phyloP scores from a whole-genome alignment of 2,888 invertebrate genomes.

The Zele albiditarsus region DNA sequence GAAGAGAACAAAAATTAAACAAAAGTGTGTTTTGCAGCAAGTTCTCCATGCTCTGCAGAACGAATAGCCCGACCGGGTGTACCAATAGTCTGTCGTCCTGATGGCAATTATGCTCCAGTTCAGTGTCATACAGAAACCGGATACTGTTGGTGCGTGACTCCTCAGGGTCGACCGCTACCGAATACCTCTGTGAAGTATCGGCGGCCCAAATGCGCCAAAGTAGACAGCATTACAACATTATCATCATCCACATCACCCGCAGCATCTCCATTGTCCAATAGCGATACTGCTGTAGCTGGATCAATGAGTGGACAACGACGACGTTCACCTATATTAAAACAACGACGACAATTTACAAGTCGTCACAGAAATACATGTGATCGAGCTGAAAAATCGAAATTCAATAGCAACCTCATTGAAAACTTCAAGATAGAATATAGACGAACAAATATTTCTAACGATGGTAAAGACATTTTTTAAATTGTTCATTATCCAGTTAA shows the following conservation, averaged over 20 bases:
- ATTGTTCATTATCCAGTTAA: slow-evolving; percentile 9
- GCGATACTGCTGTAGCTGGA: slow-evolving; percentile 49
- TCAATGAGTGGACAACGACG: slow-evolving; percentile 62
- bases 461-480: slow-evolving; percentile 56
- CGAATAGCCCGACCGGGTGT: slow-evolving; percentile 75
- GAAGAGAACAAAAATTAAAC: neutral
- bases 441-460: slow-evolving; percentile 65
- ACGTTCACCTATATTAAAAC: slow-evolving; percentile 62
- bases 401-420: slow-evolving; percentile 89
- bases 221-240: neutral
- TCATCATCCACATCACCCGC: slow-evolving; percentile 4
- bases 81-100: slow-evolving; percentile 86
- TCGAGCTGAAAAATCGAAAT: slow-evolving; percentile 82
- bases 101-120: slow-evolving; percentile 88
- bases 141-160: slow-evolving; percentile 93
- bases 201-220: slow-evolving; percentile 80
- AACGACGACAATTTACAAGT: slow-evolving; percentile 62
- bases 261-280: slow-evolving; percentile 5
- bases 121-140: slow-evolving; percentile 87
- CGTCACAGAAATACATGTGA: slow-evolving; percentile 76
- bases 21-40: slow-evolving; percentile 61
- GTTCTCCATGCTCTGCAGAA: slow-evolving; percentile 71
- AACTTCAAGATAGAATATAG: slow-evolving; percentile 88
- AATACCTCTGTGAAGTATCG: slow-evolving; percentile 84
- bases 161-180: slow-evolving; percentile 86